Evolutionary conservation across 2,888 invertebrate species (phyloP), one percentile per base, ranked within the genome.

Genomic region (Lycia hirtaria): DNA sequence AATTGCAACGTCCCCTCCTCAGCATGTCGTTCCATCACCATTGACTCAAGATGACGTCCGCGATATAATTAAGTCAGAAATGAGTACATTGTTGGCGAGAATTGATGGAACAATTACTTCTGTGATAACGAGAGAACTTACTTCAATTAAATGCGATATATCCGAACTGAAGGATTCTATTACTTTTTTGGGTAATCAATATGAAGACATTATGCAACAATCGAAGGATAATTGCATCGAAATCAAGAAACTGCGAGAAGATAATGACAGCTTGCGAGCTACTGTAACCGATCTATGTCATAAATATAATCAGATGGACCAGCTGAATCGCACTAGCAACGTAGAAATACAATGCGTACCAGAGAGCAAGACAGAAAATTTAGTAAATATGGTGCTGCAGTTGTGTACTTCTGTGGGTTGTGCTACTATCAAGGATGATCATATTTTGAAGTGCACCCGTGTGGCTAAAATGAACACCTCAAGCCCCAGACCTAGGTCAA

Each of bases 401-500:
- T 2, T 38, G 20, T 38, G 38, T 38, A 5, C 38, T 5, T 38
- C 38, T 20, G 38, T 38, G 20, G 38, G 38, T 5, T 38, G 20
- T 20, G 20, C 20, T n/a, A 7, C 14, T 20, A 14, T 38, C n/a
- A 38, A 38, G 12, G 38, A 38, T 0, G 38, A 38, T 1, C 10
- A 38, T 12, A 38, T 38, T 5, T 12, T 38, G 12, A 20, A 38
- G 3, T 38, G 38, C 7, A 20, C 38, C 1, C 38, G 38, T 2
- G 38, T 38, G 10, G 48, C 48, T 1, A 48, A 48, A 19, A 37
- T 48, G 12, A 28, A 48, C 14, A 6, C 19, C 1, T 9, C 17
- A 4, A 49, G 28, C 14, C 7, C 26, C 0, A 35, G 48, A 3
- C 48, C 48, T n/a, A 14, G 48, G n/a, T 48, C 48, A 1, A 35